phyloP scores from a whole-genome alignment of 37 sponge, comb jelly and placozoan species.

The Halisarca cf. caerulea region DNA sequence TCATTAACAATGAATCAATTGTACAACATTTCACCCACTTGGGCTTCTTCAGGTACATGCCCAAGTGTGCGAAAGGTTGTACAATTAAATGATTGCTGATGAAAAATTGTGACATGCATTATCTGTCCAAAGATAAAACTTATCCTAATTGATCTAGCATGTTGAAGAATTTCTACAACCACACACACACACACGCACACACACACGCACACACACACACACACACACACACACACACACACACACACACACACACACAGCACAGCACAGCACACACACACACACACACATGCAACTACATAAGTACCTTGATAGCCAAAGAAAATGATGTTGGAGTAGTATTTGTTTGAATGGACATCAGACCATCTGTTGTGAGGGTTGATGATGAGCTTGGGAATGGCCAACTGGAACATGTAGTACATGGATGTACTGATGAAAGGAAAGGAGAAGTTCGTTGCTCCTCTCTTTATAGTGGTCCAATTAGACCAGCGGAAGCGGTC shows the following conservation, averaged over 20 bases:
- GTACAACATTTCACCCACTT: too few species aligned
- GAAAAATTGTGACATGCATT: too few species aligned
- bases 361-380: background rate
- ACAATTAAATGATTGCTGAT: too few species aligned
- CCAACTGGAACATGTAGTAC: slow-evolving; percentile 7
- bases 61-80: too few species aligned
- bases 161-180: too few species aligned
- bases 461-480: background rate
- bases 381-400: background rate
- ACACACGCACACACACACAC: background rate
- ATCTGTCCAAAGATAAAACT: too few species aligned
- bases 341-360: background rate
- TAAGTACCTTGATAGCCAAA: background rate
- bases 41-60: too few species aligned
- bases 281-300: background rate
- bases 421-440: background rate
- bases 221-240: background rate
- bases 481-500: background rate
- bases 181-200: slow-evolving; percentile 14
- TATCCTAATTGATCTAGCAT: too few species aligned
- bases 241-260: background rate
- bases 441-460: background rate
- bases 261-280: background rate
- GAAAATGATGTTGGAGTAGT: background rate
- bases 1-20: too few species aligned